These are phyloP conservation scores for Myotis planiceps DNA, from an alignment of 2,797 vertebrate genomes.

Conservation along the genomic window DNA sequence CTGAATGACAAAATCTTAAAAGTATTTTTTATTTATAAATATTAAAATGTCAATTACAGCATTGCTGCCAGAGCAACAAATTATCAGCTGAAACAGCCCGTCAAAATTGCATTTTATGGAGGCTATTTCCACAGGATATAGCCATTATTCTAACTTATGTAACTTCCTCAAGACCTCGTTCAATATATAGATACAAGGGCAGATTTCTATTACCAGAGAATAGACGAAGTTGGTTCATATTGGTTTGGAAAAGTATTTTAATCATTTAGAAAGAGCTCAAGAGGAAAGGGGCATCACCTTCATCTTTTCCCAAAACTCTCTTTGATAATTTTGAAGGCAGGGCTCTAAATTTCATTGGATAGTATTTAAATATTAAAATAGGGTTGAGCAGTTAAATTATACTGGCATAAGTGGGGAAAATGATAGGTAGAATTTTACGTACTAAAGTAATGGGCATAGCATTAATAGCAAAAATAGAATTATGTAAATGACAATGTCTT, in stretches of 20 bases:
- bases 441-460: not conserved
- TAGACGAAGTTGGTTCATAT: not conserved
- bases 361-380: conserved; percentile 22
- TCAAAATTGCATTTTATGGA: not conserved
- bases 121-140: not conserved
- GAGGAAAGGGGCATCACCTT: not conserved
- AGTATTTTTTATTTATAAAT: not conserved
- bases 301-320: not conserved
- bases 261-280: not conserved
- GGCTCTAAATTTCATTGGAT: not conserved
- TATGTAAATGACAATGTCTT: not conserved
- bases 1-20: not conserved
- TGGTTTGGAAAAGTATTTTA: not conserved
- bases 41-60: not conserved
- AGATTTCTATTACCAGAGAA: not conserved
- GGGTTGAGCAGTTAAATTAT: not conserved
- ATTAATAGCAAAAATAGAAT: not conserved
- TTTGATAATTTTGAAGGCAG: conserved; percentile 2
- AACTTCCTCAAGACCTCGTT: not conserved
- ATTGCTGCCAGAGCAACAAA: not conserved
- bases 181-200: not conserved
- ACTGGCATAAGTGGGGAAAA: not conserved
- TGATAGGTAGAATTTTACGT: not conserved
- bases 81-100: not conserved
- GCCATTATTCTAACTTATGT: not conserved